Evolutionary conservation across 2,888 invertebrate species (phyloP).

Genomic region (Ceriagrion tenellum): DNA sequence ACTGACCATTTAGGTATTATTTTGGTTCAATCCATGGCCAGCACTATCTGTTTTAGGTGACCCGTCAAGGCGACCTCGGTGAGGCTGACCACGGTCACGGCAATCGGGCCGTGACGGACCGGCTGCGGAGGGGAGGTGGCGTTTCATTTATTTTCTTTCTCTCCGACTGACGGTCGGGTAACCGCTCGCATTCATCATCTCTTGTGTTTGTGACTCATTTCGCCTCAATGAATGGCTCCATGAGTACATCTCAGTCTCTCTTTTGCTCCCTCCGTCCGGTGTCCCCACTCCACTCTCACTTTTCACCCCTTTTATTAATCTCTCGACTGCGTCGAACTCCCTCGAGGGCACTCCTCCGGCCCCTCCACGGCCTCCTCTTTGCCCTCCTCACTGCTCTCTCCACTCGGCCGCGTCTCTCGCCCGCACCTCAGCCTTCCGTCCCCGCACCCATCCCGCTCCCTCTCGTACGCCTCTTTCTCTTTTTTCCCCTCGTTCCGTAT

Average conservation of each 20-base stretch:
- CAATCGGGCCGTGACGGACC: background rate
- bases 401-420: background rate
- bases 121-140: background rate
- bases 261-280: background rate
- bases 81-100: slow-evolving; percentile 4
- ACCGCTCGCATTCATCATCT: slow-evolving; percentile 19
- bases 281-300: background rate
- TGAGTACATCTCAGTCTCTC: background rate
- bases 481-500: background rate
- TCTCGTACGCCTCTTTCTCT: background rate
- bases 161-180: background rate
- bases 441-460: background rate
- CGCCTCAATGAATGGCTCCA: slow-evolving; percentile 29
- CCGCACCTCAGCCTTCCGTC: background rate
- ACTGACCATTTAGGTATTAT: too few relatives aligned
- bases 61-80: slow-evolving; percentile 3
- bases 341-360: background rate
- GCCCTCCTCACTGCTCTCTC: background rate
- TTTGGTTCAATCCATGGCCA: too few relatives aligned
- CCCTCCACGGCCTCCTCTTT: background rate
- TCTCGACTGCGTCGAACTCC: slow-evolving; percentile 42
- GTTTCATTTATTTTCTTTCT: background rate
- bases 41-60: background rate
- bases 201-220: background rate
- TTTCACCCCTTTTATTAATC: slow-evolving; percentile 52